Evolutionary conservation across 2,113 vertebrate species (phyloP).

Genomic region (Ciconia stormi): DNA sequence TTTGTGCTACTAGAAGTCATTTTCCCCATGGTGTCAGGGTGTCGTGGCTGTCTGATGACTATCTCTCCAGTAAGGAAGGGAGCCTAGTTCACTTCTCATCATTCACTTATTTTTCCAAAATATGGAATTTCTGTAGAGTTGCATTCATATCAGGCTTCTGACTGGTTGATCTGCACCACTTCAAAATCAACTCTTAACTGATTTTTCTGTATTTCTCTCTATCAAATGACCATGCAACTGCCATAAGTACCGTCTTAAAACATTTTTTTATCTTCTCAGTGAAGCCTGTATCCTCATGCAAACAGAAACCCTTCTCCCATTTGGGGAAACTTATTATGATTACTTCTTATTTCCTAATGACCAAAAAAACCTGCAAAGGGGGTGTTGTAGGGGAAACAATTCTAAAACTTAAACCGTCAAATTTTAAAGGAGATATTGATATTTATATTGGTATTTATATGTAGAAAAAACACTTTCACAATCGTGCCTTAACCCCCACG

Average conservation of each 20-base stretch:
- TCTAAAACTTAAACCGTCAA: not conserved
- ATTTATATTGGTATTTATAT: not conserved
- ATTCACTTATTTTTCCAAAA: not conserved
- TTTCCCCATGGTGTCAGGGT: not conserved
- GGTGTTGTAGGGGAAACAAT: not conserved
- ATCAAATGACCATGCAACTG: not conserved
- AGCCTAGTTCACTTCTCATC: not conserved
- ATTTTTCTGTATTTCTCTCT: not conserved
- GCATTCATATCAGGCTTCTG: not conserved
- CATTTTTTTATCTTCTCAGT: not conserved
- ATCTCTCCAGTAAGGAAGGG: not conserved
- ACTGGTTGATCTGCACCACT: not conserved
- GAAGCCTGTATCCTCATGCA: not conserved
- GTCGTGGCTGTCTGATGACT: not conserved
- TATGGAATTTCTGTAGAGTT: not conserved
- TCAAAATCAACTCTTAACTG: not conserved
- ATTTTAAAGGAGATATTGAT: not conserved
- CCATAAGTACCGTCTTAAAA: not conserved
- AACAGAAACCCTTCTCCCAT: not conserved
- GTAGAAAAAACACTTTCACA: not conserved
- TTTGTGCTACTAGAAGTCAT: not conserved
- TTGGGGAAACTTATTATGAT: not conserved
- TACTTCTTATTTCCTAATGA: not conserved
- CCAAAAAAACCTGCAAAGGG: not conserved
- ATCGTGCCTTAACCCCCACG: fast-evolving